Conservation (phyloP, 2,888 invertebrate genomes). For the Diaprepes abbreviatus region DNA sequence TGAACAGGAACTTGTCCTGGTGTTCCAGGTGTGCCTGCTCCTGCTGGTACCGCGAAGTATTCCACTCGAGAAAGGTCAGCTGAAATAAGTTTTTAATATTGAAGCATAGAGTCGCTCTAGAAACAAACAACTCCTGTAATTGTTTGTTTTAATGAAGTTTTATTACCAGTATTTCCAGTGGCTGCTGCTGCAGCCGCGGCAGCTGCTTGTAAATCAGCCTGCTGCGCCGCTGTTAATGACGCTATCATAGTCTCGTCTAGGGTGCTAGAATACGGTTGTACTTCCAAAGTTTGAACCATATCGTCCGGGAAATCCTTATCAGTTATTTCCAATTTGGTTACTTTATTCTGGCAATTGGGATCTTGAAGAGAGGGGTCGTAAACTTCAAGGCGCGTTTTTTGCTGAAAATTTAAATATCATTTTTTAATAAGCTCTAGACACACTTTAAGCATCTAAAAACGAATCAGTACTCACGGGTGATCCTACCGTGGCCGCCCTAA, state of each 20-base stretch:
- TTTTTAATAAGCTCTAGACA: too few relatives aligned
- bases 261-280: conserved; percentile 63
- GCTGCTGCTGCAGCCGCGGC: conserved; percentile 43
- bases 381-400: conserved; percentile 63
- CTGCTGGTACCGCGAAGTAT: conserved; percentile 67
- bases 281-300: conserved; percentile 67
- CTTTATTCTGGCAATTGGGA: conserved; percentile 49
- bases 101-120: too few relatives aligned
- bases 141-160: too few relatives aligned
- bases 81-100: conserved; percentile 32
- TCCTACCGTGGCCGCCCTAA: conserved; percentile 63
- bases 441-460: too few relatives aligned
- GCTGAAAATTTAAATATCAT: conserved; percentile 52
- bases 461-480: conserved; percentile 60
- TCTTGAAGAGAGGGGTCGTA: conserved; percentile 60
- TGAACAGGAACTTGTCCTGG: conserved; percentile 63
- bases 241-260: conserved; percentile 67
- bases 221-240: conserved; percentile 64
- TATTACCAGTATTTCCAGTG: conserved; percentile 38
- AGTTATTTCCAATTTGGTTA: conserved; percentile 57
- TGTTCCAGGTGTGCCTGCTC: conserved; percentile 44
- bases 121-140: too few relatives aligned
- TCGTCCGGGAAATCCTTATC: conserved; percentile 65
- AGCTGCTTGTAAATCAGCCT: conserved; percentile 56
- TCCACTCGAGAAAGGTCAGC: conserved; percentile 67